Conservation (phyloP, 2,113 vertebrate genomes). For the Otus sunia region DNA sequence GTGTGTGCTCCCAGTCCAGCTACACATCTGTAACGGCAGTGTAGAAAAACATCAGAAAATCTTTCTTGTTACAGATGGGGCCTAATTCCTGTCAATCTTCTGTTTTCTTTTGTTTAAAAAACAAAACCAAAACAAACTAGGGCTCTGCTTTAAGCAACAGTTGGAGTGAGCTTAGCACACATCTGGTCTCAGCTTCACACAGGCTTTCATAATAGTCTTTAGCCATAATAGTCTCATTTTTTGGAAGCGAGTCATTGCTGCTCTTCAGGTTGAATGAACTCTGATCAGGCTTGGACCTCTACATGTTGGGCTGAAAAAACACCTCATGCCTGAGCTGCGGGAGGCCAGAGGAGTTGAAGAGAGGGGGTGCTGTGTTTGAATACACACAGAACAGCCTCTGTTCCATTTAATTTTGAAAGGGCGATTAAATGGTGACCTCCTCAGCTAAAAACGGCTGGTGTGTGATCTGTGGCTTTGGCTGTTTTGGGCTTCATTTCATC, state of each 20-base stretch:
- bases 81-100: not conserved
- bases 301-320: not conserved
- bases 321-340: not conserved
- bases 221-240: slow-evolving; percentile 35
- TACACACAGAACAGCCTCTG: not conserved
- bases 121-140: not conserved
- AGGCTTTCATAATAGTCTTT: slow-evolving; percentile 20
- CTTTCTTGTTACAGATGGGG: not conserved
- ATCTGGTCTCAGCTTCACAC: slow-evolving; percentile 8
- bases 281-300: slow-evolving; percentile 8
- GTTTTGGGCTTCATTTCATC: not conserved
- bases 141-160: slow-evolving; percentile 8
- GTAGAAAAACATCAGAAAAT: not conserved
- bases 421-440: not conserved
- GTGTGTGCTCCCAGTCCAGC: not conserved
- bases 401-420: not conserved
- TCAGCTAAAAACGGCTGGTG: not conserved
- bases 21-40: not conserved
- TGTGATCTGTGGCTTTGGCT: not conserved
- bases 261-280: not conserved
- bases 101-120: not conserved
- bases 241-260: not conserved
- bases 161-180: not conserved
- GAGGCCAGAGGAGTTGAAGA: not conserved
- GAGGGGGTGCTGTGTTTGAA: not conserved